A percentile compares a stretch with the other conserved stretches of the same genome.
phyloP scores from a whole-genome alignment of 64 coral and sea anemone genomes.

The Hydrozoanthus tunicans region DNA sequence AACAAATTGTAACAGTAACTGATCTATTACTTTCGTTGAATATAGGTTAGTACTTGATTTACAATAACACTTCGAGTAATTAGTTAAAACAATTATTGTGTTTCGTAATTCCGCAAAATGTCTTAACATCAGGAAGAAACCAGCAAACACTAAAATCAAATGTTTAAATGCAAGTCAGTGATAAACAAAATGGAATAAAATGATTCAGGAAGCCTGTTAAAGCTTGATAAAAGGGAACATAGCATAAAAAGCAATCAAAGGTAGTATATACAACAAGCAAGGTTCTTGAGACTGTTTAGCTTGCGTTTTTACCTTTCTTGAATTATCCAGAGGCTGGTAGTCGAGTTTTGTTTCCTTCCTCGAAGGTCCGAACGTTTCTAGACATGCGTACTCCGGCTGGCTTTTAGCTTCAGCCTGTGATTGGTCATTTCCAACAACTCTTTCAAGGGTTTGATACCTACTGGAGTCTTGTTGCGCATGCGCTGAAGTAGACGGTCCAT shows the following conservation, averaged over 20 bases:
- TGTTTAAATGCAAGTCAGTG: too few relatives aligned
- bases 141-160: too few relatives aligned
- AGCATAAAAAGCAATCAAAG: too few relatives aligned
- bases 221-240: too few relatives aligned
- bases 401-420: neutral
- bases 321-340: neutral
- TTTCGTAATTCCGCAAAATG: too few relatives aligned
- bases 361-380: neutral
- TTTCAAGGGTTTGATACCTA: neutral
- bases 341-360: neutral
- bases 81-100: too few relatives aligned
- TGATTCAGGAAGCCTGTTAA: too few relatives aligned
- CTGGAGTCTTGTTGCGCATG: neutral
- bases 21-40: neutral
- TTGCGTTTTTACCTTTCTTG: neutral
- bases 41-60: too few relatives aligned
- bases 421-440: neutral
- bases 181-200: too few relatives aligned
- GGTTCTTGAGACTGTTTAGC: neutral
- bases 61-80: too few relatives aligned
- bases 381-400: neutral
- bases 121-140: too few relatives aligned
- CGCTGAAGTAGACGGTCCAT: neutral
- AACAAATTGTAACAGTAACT: neutral
- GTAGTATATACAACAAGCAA: neutral